Evolutionary conservation across 2,113 vertebrate genomes (phyloP).

Genomic region (Festucalex cinctus): DNA sequence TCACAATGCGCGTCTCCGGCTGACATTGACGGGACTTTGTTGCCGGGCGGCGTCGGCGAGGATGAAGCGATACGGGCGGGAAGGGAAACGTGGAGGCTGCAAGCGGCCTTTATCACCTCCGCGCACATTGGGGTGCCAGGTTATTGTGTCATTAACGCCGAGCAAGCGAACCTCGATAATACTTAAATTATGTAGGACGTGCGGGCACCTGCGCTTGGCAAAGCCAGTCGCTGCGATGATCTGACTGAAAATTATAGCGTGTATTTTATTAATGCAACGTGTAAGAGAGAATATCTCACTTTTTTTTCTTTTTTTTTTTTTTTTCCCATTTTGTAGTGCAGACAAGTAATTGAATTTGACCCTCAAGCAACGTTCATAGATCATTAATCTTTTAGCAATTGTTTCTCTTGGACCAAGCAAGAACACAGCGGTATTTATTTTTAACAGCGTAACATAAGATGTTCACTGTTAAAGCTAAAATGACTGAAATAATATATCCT

Average conservation of each 20-base stretch:
- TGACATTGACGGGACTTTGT: conserved; percentile 33
- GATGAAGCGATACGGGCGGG: background rate
- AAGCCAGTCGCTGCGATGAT: background rate
- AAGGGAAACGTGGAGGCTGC: background rate
- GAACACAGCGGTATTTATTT: background rate
- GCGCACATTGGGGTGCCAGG: conserved; percentile 5
- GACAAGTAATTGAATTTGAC: background rate
- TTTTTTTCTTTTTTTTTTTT: too few relatives aligned
- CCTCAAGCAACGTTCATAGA: background rate
- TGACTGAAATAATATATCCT: too few relatives aligned
- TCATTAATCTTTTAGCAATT: background rate
- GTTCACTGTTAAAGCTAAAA: too few relatives aligned
- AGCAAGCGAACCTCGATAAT: conserved; percentile 7
- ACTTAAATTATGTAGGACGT: conserved; percentile 7
- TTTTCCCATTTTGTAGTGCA: background rate
- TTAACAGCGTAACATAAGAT: too few relatives aligned
- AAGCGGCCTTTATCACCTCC: conserved; percentile 4
- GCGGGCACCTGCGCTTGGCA: background rate
- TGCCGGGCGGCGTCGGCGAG: conserved; percentile 15
- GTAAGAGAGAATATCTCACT: background rate
- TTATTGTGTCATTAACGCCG: conserved; percentile 5
- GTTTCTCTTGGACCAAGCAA: background rate
- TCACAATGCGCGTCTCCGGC: conserved; percentile 20
- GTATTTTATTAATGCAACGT: background rate
- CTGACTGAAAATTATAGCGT: background rate